A percentile compares a stretch with the other conserved stretches of the same genome.
Conservation (phyloP, 1,140 invertebrate genomes). For the Rhizoglyphus robini region DNA sequence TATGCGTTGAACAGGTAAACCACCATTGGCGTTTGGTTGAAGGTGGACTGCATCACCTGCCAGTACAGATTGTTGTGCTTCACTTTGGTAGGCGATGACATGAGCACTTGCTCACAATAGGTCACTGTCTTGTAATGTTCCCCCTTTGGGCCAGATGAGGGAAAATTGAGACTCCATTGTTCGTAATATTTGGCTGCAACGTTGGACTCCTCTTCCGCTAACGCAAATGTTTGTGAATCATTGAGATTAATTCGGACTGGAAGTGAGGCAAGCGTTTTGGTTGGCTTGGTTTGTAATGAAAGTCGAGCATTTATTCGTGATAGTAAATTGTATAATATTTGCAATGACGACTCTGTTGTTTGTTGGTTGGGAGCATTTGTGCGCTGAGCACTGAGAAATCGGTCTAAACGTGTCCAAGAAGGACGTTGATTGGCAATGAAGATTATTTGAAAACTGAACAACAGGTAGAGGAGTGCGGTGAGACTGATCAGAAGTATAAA, state of each 20-base stretch:
- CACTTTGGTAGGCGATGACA: background rate
- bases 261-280: too few species aligned
- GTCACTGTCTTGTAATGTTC: background rate
- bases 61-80: constrained; percentile 63
- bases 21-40: background rate
- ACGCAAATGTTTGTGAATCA: background rate
- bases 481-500: too few species aligned
- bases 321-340: too few species aligned
- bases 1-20: constrained; percentile 79
- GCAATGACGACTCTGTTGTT: too few species aligned
- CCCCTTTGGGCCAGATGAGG: background rate
- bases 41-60: constrained; percentile 54
- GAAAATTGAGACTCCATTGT: background rate
- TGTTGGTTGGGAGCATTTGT: too few species aligned
- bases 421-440: too few species aligned
- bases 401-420: too few species aligned
- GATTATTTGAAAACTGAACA: too few species aligned
- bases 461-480: too few species aligned
- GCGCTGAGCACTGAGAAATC: too few species aligned
- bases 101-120: background rate
- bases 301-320: too few species aligned
- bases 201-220: background rate
- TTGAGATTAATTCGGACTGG: background rate
- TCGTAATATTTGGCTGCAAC: background rate
- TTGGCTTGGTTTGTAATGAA: too few species aligned